Percentiles rank a stretch among this genome's conserved stretches.
phyloP scores from a whole-genome alignment of 2,797 vertebrate genomes.

The Gobionotothen gibberifrons region DNA sequence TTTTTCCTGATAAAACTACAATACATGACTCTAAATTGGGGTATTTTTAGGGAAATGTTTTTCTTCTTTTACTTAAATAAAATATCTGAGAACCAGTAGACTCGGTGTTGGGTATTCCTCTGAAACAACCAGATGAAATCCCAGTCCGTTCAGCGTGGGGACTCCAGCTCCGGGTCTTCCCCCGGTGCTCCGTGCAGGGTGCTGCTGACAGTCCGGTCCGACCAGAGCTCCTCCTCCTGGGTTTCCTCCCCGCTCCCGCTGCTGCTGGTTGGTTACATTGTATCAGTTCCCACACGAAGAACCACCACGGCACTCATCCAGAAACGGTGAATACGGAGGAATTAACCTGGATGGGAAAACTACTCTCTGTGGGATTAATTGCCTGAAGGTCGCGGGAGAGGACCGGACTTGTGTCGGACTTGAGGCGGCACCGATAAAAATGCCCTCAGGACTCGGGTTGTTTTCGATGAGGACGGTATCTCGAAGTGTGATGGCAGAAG shows the following conservation, averaged over 20 bases:
- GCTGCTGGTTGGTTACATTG: slow-evolving; percentile 84
- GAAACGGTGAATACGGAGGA: slow-evolving; percentile 74
- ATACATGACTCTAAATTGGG: neutral
- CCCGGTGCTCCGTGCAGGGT: slow-evolving; percentile 20
- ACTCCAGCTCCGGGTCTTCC: slow-evolving; percentile 81
- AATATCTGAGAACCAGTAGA: neutral
- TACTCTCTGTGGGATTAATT: slow-evolving; percentile 75
- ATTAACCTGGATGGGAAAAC: slow-evolving; percentile 77
- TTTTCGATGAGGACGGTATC: slow-evolving; percentile 80
- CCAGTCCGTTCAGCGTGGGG: neutral
- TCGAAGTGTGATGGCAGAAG: slow-evolving; percentile 85
- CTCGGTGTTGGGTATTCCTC: neutral
- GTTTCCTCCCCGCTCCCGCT: slow-evolving; percentile 78
- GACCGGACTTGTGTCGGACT: slow-evolving; percentile 49
- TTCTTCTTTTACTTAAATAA: neutral
- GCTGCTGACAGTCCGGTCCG: slow-evolving; percentile 75
- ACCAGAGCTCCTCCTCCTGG: slow-evolving; percentile 71
- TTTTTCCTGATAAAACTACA: neutral
- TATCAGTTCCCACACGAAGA: slow-evolving; percentile 85
- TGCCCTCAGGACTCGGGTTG: slow-evolving; percentile 72
- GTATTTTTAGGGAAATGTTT: neutral
- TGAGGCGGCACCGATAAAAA: slow-evolving; percentile 62
- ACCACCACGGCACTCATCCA: slow-evolving; percentile 69
- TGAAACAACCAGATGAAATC: slow-evolving; percentile 3
- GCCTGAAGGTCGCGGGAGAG: slow-evolving; percentile 56